Percentiles rank a stretch among this genome's conserved stretches.
Conservation (phyloP, 1,140 invertebrate genomes). For the Megalonaias nervosa region DNA sequence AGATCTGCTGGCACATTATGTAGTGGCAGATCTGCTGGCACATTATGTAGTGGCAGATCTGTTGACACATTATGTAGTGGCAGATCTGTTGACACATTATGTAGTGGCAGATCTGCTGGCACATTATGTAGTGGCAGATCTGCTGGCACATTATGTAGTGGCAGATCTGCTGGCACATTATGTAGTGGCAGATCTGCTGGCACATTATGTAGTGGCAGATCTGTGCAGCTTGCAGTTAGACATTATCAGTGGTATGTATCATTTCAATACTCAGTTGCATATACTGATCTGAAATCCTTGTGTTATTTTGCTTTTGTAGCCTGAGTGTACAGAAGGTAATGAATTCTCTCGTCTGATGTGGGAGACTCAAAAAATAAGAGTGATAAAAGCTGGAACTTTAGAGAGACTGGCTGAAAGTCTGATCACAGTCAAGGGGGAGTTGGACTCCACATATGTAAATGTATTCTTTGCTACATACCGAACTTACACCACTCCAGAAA, state of each 20-base stretch:
- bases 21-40: neutral
- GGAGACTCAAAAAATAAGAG: conserved; percentile 97
- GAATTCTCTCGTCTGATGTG: conserved; percentile 85
- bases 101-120: too few species aligned
- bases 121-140: too few species aligned
- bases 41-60: neutral
- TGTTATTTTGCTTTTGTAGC: conserved; percentile 42
- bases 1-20: too few species aligned
- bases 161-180: neutral
- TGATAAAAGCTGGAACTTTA: conserved; percentile 97
- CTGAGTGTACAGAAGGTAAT: conserved; percentile 55
- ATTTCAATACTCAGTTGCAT: conserved; percentile 51
- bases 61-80: too few species aligned
- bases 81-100: neutral
- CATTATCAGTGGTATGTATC: conserved; percentile 7
- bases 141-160: too few species aligned
- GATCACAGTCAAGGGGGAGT: conserved; percentile 92
- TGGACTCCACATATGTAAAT: conserved; percentile 98
- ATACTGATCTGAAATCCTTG: neutral
- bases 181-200: neutral
- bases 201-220: neutral
- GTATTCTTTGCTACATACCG: conserved; percentile 96
- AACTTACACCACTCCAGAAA: conserved; percentile 85
- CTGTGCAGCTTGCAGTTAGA: neutral
- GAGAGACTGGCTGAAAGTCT: conserved; percentile 93